These are phyloP conservation scores for Kuschelorhynchus macadamiae DNA, from an alignment of 2,888 invertebrate genomes.

Conservation along the genomic window DNA sequence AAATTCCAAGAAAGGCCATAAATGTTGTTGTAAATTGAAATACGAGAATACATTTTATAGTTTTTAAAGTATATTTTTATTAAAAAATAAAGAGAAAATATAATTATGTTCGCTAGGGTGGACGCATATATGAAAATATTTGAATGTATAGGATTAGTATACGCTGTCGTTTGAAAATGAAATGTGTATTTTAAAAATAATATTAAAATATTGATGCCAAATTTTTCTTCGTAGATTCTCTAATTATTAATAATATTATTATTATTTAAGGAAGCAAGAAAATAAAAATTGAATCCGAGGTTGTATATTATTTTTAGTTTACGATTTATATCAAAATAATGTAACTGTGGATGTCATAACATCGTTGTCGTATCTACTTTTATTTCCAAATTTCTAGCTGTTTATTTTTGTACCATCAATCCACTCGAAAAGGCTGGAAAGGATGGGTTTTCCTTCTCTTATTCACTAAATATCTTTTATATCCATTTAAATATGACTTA, in stretches of 20 bases:
- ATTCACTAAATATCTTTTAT: too few relatives aligned
- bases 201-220: constrained; percentile 66
- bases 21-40: constrained; percentile 58
- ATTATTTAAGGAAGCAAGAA: constrained; percentile 8
- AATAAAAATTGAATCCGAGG: neutral
- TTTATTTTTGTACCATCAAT: too few relatives aligned
- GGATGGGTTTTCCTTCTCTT: too few relatives aligned
- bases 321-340: too few relatives aligned
- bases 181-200: constrained; percentile 63
- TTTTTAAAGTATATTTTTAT: constrained; percentile 67
- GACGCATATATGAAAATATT: constrained; percentile 64
- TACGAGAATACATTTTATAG: constrained; percentile 64
- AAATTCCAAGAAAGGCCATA: constrained; percentile 53
- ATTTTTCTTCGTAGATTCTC: constrained; percentile 58
- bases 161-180: constrained; percentile 61
- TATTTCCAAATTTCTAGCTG: too few relatives aligned
- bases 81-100: constrained; percentile 59
- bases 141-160: constrained; percentile 66
- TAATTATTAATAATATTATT: constrained; percentile 39
- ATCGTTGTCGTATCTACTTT: too few relatives aligned
- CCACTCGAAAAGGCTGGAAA: too few relatives aligned
- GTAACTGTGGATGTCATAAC: too few relatives aligned
- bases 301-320: neutral
- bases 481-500: too few relatives aligned
- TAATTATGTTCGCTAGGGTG: constrained; percentile 62